Evolutionary conservation across 2,888 invertebrate species (phyloP), one percentile per base, ranked within the genome.

Genomic region (Globia sparganii): DNA sequence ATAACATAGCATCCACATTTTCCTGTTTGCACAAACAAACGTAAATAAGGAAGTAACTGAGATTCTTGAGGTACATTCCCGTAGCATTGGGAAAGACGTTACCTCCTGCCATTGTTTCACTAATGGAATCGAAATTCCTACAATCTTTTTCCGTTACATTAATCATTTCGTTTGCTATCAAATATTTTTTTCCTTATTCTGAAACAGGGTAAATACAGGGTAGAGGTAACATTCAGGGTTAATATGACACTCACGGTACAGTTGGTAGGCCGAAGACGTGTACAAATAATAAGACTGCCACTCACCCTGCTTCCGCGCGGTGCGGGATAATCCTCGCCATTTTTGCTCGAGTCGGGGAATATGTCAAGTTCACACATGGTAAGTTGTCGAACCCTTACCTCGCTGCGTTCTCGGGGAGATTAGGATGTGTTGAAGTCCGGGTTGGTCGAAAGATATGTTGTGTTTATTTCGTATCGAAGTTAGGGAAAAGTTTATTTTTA

Each of bases 351-450:
- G 79, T 61, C 75, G 49, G 74, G 76, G 72, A 84, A 90, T 87
- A 86, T 85, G 90, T 89, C 87, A 87, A 87, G 85, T 83, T 88
- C 89, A 89, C 87, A 90, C 90, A 86, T 89, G 88, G 61, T 78
- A 64, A 74, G 83, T 85, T 86, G 81, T 83, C 83, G 78, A 83
- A 75, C 68, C 80, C 61, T 78, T 73, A 64, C 69, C 40, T 68
- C 59, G 75, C 69, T 69, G 78, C 80, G 73, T 78, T 87, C 74
- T 78, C 56, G 4, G 46, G 15, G 72, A 81, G 86, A 88, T 88
- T 83, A 86, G 74, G 77, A 81, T 70, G 77, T 77, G 76, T 80
- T 77, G 77, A 77, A 76, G 61, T 64, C 53, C 13, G 15, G 13
- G 59, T 62, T 74, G 72, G 75, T 67, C 62, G 74, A 72, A 61